Evolutionary conservation across 2,797 vertebrate species (phyloP).

Genomic region (Stomatorhinus walkeri): DNA sequence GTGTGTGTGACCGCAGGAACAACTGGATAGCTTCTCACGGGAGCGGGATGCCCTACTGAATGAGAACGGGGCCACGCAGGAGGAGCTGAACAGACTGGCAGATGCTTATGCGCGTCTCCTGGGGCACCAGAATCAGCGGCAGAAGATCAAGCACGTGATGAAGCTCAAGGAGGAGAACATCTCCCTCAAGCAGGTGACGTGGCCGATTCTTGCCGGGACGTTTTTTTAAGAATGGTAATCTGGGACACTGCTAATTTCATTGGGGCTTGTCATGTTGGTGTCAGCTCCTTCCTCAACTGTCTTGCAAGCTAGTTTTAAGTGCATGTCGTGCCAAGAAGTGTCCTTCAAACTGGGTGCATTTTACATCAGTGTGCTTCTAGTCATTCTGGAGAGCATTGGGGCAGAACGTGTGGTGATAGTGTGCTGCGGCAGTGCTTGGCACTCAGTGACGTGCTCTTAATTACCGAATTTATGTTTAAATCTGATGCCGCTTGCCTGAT

Average conservation of each 20-base stretch:
- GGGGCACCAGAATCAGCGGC: slow-evolving; percentile 94
- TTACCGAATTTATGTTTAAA: background rate
- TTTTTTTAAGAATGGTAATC: background rate
- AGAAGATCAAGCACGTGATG: slow-evolving; percentile 95
- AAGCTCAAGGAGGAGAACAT: slow-evolving; percentile 87
- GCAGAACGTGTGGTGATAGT: background rate
- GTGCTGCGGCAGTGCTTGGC: background rate
- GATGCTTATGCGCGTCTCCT: slow-evolving; percentile 83
- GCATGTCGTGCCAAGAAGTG: background rate
- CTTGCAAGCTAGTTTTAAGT: background rate
- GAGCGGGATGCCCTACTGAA: slow-evolving; percentile 75
- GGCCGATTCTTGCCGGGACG: background rate
- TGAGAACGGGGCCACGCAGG: slow-evolving; percentile 79
- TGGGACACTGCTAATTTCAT: background rate
- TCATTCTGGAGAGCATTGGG: background rate
- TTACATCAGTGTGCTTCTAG: background rate
- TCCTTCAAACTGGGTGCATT: background rate
- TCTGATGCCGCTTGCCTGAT: background rate
- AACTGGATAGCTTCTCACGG: slow-evolving; percentile 81
- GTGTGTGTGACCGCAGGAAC: slow-evolving; percentile 60
- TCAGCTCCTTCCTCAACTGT: background rate
- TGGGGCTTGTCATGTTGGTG: background rate
- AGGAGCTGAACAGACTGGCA: slow-evolving; percentile 78
- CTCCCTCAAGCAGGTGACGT: slow-evolving; percentile 73
- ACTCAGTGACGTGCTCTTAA: background rate